Conservation (phyloP, 1,140 invertebrate species). For the Ericerus pela region DNA sequence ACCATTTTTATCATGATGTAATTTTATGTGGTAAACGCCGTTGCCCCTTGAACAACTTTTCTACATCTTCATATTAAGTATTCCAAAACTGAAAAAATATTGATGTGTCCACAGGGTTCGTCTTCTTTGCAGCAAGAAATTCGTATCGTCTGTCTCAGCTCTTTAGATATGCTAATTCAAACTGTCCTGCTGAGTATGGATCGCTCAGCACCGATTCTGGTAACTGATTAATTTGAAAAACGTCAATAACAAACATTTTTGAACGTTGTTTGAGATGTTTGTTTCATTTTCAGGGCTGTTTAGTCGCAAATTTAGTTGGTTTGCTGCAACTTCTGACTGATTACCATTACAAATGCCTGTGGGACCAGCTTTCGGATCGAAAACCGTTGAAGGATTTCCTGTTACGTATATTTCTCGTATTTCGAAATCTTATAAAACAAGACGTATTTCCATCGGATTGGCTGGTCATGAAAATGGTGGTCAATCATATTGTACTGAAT, state of each 20-base stretch:
- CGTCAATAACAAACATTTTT: neutral
- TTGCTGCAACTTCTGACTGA: slow-evolving; percentile 72
- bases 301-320: slow-evolving; percentile 73
- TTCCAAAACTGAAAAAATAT: no score
- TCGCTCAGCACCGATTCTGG: slow-evolving; percentile 44
- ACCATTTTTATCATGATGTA: no score
- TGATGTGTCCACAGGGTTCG: no score
- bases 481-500: slow-evolving; percentile 74
- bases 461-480: slow-evolving; percentile 81
- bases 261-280: neutral
- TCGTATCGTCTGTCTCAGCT: slow-evolving; percentile 61
- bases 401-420: slow-evolving; percentile 71
- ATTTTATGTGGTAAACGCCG: no score
- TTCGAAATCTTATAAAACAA: slow-evolving; percentile 64
- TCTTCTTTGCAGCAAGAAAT: slow-evolving; percentile 69
- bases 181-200: slow-evolving; percentile 64
- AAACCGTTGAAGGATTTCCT: slow-evolving; percentile 79
- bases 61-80: no score
- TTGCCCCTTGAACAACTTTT: no score
- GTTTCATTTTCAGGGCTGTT: slow-evolving; percentile 42
- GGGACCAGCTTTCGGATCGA: slow-evolving; percentile 59
- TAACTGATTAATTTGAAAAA: slow-evolving; percentile 30
- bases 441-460: slow-evolving; percentile 83
- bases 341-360: slow-evolving; percentile 71
- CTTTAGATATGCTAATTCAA: slow-evolving; percentile 69